Evolutionary conservation across 2,797 vertebrate species (phyloP), one percentile per base, ranked within the genome.

Genomic region (Philypnodon macrostomus): DNA sequence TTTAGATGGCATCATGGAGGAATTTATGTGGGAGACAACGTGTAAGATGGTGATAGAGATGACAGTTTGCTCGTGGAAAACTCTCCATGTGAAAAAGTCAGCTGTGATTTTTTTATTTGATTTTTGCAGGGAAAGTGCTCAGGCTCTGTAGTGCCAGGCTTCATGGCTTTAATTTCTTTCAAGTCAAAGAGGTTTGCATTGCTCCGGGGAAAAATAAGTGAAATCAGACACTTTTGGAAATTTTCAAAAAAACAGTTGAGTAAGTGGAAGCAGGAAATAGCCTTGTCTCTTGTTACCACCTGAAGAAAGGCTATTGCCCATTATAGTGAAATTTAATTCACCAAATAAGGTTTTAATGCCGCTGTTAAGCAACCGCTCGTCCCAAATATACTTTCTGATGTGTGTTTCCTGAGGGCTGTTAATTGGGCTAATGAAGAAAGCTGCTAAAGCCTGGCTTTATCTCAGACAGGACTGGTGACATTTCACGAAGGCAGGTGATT

Each of bases 311-410:
- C 83, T 73, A 75, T 81, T 36, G 70, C 77, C n/a, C 87, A 85
- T 88, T 87, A 88, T 74, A 89, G 87, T 83, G 71, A 85, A 89
- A 90, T 89, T 84, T 84, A 89, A 90, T 89, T 89, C 81, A 73
- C 60, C 61, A 81, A 89, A 88, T 85, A 77, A 85, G 81, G 80
- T 85, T 90, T 87, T 87, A 88, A 88, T 85, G 81, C 80, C 81
- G 83, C 80, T 83, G 77, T 85, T 87, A 73, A 69, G 77, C 78
- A 74, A 65, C 67, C 83, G 83, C 79, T 71, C 35, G 65, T 77
- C 77, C 59, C 75, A 77, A 85, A 83, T 69, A 73, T 58, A 47
- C 62, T 82, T 81, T n/a, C n/a, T n/a, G n/a, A n/a, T n/a, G n/a
- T n/a, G n/a, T n/a, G n/a, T n/a, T 86, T 86, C 87, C 86, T 84